Evolutionary conservation across 2,888 invertebrate species (phyloP), one percentile per base, ranked within the genome.

Genomic region (Eurois occulta): DNA sequence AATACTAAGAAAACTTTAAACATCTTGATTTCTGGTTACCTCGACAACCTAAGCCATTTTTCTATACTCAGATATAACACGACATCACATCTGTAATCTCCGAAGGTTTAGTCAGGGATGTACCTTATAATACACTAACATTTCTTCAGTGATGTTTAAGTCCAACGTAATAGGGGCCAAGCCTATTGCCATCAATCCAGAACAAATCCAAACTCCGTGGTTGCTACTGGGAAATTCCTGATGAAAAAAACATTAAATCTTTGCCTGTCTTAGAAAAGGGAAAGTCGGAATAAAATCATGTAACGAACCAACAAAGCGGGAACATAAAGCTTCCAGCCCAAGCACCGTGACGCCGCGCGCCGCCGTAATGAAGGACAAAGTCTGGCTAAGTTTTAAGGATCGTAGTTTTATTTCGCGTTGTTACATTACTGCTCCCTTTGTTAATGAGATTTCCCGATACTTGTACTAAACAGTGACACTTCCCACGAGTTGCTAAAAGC

Each of bases 311-410:
- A 75, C 43, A 68, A 35, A 74, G 16, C 62, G 13, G 70, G 16
- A 32, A 43, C 35, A 43, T 28, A 48, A 72, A 70, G 48, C 62
- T 65, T 58, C 38, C 21, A 64, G 68, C 28, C 3, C 46, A 69
- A 58, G 32, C 41, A 35, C 69, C 75, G 72, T 55, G 66, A 41
- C 69, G 16, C 48, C 48, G 48, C 21, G 48, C 24, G 10, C 52
- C 28, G 7, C 28, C 18, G 32, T 78, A 46, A 74, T 76, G 66
- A 75, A 55, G n/a, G 16, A 28, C 46, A 43, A 48, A 60, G 35
- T 48, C 32, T 60, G 18, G n/a, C 41, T 28, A 77, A 80, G 67
- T 62, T 85, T 68, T 73, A 75, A 77, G 75, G 80, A 72, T 52
- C 66, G 18, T 68, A 75, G 76, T 82, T 67, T 66, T 74, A 62